These are phyloP conservation scores for Ictalurus punctatus DNA, from an alignment of 2,113 vertebrate genomes.

Conservation along the genomic window DNA sequence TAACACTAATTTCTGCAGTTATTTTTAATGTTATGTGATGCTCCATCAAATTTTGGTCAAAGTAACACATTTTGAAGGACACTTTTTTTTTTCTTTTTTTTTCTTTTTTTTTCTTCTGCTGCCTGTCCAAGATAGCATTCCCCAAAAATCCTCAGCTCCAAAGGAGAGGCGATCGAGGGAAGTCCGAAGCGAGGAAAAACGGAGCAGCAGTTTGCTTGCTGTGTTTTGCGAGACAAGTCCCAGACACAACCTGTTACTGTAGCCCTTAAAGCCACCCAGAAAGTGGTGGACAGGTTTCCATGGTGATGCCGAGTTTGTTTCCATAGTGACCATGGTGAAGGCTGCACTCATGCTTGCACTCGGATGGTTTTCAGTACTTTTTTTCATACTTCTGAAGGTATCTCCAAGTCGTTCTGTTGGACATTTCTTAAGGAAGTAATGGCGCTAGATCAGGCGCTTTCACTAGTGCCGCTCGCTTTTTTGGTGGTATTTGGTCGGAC, in stretches of 20 bases:
- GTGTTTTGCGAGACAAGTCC: background rate
- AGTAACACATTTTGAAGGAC: too few species aligned
- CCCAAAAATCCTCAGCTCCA: background rate
- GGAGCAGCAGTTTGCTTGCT: background rate
- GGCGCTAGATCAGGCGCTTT: background rate
- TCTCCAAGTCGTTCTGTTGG: background rate
- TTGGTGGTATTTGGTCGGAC: background rate
- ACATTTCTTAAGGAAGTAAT: background rate
- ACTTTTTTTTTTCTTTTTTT: background rate
- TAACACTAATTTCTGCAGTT: too few species aligned
- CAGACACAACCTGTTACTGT: constrained; percentile 45
- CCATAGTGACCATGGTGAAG: background rate
- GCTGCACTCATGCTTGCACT: background rate
- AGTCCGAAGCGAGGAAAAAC: background rate
- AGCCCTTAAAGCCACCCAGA: constrained; percentile 63
- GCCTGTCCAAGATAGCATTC: background rate
- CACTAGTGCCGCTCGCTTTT: background rate
- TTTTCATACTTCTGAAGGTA: background rate
- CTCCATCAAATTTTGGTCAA: too few species aligned
- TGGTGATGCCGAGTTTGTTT: constrained; percentile 67
- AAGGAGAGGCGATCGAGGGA: background rate
- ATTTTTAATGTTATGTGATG: too few species aligned
- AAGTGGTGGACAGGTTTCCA: constrained; percentile 67
- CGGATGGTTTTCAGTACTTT: constrained; percentile 30
- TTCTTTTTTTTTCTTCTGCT: background rate